A percentile compares a stretch with the other conserved stretches of the same genome.
Evolutionary conservation across 2,113 vertebrate genomes (phyloP).

Genomic region (Turnix velox): DNA sequence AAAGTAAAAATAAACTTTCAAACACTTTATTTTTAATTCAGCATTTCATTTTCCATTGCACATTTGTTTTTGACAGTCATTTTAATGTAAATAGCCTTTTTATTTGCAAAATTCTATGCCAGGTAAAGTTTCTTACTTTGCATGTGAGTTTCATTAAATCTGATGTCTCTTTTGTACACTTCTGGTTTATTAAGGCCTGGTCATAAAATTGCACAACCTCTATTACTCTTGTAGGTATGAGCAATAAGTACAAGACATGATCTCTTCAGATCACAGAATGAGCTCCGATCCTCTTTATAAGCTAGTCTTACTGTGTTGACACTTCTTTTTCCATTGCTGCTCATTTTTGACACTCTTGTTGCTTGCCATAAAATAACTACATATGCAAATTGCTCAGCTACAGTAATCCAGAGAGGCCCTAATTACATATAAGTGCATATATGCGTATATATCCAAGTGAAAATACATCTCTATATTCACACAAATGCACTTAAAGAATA

Average conservation of each 20-base stretch:
- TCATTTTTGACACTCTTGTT: background rate
- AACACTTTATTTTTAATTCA: background rate
- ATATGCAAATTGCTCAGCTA: background rate
- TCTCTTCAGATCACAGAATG: background rate
- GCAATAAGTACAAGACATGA: background rate
- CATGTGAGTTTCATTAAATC: background rate
- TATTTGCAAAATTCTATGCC: background rate
- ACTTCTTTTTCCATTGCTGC: background rate
- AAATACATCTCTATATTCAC: background rate
- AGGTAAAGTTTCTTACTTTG: background rate
- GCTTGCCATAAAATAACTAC: background rate
- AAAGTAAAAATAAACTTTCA: background rate
- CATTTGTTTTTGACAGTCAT: background rate
- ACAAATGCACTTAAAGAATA: background rate
- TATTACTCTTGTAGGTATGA: background rate
- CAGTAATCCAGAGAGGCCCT: background rate
- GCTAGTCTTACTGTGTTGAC: background rate
- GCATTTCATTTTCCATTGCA: background rate
- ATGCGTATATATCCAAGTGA: background rate
- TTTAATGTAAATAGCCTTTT: background rate
- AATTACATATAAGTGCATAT: accelerated
- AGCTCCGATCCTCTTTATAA: background rate
- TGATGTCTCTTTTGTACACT: background rate
- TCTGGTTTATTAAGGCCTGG: background rate
- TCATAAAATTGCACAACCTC: background rate